Conservation (phyloP, 2,113 vertebrate species). For the Synodontis membranacea region DNA sequence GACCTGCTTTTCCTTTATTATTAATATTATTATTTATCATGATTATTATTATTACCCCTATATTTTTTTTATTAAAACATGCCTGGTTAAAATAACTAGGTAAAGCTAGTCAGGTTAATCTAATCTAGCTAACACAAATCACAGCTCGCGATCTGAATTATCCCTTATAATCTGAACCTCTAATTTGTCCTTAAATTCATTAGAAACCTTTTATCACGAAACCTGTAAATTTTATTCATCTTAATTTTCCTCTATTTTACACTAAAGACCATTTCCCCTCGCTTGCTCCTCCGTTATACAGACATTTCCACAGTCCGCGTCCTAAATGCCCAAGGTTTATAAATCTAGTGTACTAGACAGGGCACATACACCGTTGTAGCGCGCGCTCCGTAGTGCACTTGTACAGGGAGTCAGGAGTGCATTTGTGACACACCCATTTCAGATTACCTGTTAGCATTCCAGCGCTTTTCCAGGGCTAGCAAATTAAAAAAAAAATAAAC, state of each 20-base stretch:
- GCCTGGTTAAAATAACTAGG: neutral
- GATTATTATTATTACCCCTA: neutral
- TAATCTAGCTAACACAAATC: neutral
- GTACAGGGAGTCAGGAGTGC: neutral
- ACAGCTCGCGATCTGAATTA: too few relatives aligned
- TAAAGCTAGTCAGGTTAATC: neutral
- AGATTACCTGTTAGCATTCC: slow-evolving; percentile 36
- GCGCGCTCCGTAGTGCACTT: neutral
- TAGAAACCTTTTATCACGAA: too few relatives aligned
- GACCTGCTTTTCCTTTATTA: too few relatives aligned
- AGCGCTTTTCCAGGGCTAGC: slow-evolving; percentile 21
- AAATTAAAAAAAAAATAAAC: neutral
- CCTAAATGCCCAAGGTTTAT: neutral
- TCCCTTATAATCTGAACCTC: too few relatives aligned
- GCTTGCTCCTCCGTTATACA: neutral
- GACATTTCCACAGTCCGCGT: neutral
- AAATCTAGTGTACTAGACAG: neutral
- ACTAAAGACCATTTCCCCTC: neutral
- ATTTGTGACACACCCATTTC: neutral
- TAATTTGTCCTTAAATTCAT: neutral
- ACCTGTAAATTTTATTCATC: neutral
- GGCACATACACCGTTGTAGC: neutral
- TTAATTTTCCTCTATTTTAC: neutral
- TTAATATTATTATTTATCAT: neutral
- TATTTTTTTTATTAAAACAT: neutral